Conservation (phyloP, 37 sponge, comb jelly and placozoan genomes). For the Cliona cf. orientalis region DNA sequence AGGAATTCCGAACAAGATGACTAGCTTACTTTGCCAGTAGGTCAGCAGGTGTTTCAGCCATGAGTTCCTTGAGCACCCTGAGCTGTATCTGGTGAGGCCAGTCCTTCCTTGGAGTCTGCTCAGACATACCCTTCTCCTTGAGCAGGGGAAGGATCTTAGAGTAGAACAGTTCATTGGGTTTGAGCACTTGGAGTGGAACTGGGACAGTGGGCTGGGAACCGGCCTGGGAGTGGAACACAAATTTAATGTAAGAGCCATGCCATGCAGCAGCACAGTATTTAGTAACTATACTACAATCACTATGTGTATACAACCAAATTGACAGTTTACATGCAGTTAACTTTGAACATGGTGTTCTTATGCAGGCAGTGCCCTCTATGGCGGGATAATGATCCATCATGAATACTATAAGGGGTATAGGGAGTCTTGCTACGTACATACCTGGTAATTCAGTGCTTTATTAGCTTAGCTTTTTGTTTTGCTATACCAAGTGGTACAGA, state of each 20-base stretch:
- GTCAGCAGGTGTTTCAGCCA: slow-evolving; percentile 88
- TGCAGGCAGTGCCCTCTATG: no score
- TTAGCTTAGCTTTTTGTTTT: no score
- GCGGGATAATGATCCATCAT: no score
- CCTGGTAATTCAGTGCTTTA: no score
- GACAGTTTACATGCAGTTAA: no score
- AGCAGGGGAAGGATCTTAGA: slow-evolving; percentile 89
- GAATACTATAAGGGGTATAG: no score
- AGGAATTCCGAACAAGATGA: no score
- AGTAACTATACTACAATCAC: no score
- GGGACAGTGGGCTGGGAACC: slow-evolving; percentile 63
- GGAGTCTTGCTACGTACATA: no score
- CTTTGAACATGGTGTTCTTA: no score
- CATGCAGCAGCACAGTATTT: background rate
- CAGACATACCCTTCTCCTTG: slow-evolving; percentile 79
- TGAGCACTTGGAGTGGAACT: slow-evolving; percentile 61
- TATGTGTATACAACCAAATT: no score
- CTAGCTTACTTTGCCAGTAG: slow-evolving; percentile 87
- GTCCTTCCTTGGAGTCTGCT: slow-evolving; percentile 84
- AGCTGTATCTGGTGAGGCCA: slow-evolving; percentile 88
- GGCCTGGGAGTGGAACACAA: slow-evolving; percentile 14
- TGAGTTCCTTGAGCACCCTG: slow-evolving; percentile 89
- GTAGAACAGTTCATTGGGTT: slow-evolving; percentile 93
- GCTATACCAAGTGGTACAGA: no score
- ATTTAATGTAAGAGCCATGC: background rate